phyloP scores from a whole-genome alignment of 2,113 vertebrate species.

The Falcunculus frontatus region DNA sequence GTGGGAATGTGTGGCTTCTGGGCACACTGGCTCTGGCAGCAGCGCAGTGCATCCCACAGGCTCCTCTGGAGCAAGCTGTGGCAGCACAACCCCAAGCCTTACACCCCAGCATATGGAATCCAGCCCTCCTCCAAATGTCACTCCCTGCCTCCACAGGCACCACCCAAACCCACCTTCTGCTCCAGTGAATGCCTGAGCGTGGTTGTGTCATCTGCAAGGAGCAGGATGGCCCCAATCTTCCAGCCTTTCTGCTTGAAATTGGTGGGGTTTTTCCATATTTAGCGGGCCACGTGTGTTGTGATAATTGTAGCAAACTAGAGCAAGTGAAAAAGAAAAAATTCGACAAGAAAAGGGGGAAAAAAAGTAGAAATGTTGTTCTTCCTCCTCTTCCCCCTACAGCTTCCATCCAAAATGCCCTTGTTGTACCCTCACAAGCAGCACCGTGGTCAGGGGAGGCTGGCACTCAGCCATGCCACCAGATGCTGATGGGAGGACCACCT shows the following conservation, averaged over 20 bases:
- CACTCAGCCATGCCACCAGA: not conserved
- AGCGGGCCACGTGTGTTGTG: rapidly evolving
- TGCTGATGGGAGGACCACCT: not conserved
- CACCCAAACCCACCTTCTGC: not conserved
- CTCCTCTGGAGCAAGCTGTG: not conserved
- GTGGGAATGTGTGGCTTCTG: not conserved
- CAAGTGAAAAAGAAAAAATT: not conserved
- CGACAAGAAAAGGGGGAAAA: not conserved
- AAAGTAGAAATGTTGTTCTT: not conserved
- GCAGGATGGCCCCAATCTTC: not conserved
- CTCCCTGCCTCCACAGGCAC: not conserved
- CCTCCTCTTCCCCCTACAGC: not conserved
- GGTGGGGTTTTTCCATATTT: not conserved
- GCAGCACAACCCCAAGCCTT: not conserved
- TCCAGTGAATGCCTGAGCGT: not conserved
- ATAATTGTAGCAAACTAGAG: not conserved
- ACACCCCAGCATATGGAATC: not conserved
- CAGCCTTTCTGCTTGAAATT: not conserved
- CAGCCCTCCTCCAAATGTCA: not conserved
- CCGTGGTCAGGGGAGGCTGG: rapidly evolving
- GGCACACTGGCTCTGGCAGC: not conserved
- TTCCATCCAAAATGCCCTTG: not conserved
- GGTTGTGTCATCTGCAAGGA: not conserved
- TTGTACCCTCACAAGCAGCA: not conserved
- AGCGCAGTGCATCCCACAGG: not conserved